These are phyloP conservation scores for Campoplex nolae DNA, from an alignment of 2,888 invertebrate species.

Conservation along the genomic window DNA sequence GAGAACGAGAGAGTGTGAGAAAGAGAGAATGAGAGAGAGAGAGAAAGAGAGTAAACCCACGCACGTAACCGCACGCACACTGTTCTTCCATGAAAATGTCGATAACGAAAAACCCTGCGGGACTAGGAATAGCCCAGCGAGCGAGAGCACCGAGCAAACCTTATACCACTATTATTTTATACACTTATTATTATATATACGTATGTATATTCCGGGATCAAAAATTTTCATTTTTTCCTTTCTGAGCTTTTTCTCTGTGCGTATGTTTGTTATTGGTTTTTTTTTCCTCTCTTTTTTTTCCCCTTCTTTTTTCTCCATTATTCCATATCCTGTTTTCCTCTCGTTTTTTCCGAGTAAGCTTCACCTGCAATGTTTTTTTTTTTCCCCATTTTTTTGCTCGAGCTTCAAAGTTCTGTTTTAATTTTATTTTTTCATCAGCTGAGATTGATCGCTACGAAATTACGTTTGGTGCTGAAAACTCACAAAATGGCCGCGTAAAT, in stretches of 20 bases:
- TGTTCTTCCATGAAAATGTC: slow-evolving; percentile 81
- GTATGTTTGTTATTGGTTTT: not conserved
- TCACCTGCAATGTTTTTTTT: not conserved
- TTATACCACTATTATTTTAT: slow-evolving; percentile 41
- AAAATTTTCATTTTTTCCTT: slow-evolving; percentile 44
- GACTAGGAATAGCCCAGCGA: slow-evolving; percentile 67
- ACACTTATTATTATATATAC: slow-evolving; percentile 19
- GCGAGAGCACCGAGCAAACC: slow-evolving; percentile 51
- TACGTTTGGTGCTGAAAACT: not conserved
- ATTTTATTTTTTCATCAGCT: not conserved
- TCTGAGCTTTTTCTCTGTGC: not conserved
- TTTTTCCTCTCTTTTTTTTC: too few relatives aligned
- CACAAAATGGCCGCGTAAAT: slow-evolving; percentile 4
- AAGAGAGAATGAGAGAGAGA: slow-evolving; percentile 13
- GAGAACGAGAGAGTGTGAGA: slow-evolving; percentile 22
- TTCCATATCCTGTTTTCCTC: not conserved
- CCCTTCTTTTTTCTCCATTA: too few relatives aligned
- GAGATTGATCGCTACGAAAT: not conserved
- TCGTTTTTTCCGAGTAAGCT: not conserved
- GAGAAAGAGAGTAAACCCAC: slow-evolving; percentile 57
- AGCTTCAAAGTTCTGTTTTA: not conserved
- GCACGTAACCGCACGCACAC: slow-evolving; percentile 72
- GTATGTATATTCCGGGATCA: slow-evolving; percentile 33
- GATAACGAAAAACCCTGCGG: slow-evolving; percentile 83
- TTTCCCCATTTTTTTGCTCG: not conserved